These are phyloP conservation scores for Torymus tubicola DNA, from an alignment of 2,888 invertebrate species.

Conservation along the genomic window DNA sequence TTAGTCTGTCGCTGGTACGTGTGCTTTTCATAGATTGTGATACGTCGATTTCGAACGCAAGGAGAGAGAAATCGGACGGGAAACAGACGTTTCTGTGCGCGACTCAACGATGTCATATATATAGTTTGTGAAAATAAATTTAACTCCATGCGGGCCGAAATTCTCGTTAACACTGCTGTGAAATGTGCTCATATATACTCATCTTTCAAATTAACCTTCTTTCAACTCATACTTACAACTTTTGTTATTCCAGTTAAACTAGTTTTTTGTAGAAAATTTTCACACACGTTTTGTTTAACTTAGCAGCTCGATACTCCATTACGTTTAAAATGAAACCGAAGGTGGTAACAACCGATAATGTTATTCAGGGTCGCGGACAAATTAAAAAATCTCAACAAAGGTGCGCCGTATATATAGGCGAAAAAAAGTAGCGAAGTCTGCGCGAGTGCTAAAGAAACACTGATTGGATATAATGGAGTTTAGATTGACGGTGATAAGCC, in stretches of 20 bases:
- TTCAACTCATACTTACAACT: neutral
- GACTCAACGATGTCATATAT: conserved; percentile 2
- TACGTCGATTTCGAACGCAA: neutral
- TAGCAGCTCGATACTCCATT: too few relatives aligned
- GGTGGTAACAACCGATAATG: too few relatives aligned
- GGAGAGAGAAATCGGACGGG: neutral
- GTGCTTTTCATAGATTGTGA: conserved; percentile 16
- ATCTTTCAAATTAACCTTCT: conserved; percentile 11
- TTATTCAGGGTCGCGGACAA: neutral
- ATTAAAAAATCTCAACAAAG: neutral
- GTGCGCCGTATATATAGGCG: neutral
- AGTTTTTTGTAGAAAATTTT: too few relatives aligned
- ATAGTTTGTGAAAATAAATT: conserved; percentile 36
- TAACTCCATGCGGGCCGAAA: conserved; percentile 8
- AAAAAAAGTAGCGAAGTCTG: neutral
- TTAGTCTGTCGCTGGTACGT: conserved; percentile 10
- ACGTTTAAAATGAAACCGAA: too few relatives aligned
- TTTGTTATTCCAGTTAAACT: neutral
- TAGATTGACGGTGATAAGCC: conserved; percentile 25
- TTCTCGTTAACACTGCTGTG: conserved; percentile 33
- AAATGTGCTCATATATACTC: neutral
- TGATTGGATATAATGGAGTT: conserved; percentile 1
- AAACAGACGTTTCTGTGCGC: conserved; percentile 18
- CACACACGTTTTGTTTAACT: too few relatives aligned
- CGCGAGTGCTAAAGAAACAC: neutral